Conservation (phyloP, 92 coral and sea anemone genomes). For the Heliopora coerulea region DNA sequence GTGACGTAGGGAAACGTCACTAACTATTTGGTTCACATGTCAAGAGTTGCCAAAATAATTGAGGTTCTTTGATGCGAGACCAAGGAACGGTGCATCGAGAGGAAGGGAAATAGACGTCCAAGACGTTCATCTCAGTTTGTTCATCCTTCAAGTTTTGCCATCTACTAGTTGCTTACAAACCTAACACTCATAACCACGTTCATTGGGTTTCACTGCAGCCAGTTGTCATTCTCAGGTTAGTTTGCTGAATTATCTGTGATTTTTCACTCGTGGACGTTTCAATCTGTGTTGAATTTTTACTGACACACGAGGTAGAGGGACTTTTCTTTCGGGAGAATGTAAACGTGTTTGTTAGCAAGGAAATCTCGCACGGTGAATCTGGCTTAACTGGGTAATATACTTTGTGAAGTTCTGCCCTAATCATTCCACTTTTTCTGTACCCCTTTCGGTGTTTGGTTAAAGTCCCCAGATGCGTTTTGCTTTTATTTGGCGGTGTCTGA, state of each 20-base stretch:
- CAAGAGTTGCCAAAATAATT: conserved; percentile 28
- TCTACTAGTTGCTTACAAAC: background rate
- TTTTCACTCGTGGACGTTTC: background rate
- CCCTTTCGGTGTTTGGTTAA: too few species aligned
- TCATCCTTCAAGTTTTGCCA: background rate
- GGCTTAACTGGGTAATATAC: too few species aligned
- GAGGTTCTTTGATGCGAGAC: conserved; percentile 24
- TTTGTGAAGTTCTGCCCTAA: too few species aligned
- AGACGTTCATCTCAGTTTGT: background rate
- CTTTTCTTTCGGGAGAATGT: background rate
- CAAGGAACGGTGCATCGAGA: background rate
- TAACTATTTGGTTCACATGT: conserved; percentile 27
- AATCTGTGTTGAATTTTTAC: conserved; percentile 10
- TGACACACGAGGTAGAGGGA: conserved; percentile 2
- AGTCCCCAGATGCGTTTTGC: too few species aligned
- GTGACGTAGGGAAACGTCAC: conserved; percentile 36
- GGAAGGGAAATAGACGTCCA: background rate
- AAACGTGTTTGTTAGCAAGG: too few species aligned
- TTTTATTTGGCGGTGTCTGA: too few species aligned
- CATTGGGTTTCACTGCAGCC: background rate
- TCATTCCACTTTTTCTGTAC: too few species aligned
- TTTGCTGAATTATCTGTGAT: background rate
- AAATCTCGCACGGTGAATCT: too few species aligned
- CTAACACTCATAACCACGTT: background rate
- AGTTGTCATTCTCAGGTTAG: conserved; percentile 18